Evolutionary conservation across 2,113 vertebrate genomes (phyloP).

Genomic region (Tragelaphus imberbis): DNA sequence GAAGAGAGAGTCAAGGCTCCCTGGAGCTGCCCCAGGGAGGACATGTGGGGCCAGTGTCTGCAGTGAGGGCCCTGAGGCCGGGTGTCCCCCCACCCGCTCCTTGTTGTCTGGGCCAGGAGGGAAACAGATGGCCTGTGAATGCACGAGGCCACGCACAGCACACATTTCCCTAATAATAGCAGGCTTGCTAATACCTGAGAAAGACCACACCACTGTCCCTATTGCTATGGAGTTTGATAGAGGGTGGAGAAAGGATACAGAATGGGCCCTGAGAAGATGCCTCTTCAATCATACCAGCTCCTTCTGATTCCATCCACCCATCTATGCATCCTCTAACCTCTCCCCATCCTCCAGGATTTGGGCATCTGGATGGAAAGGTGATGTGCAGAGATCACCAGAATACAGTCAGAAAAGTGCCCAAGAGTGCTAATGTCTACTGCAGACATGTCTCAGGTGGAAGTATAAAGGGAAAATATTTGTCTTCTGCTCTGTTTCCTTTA

Average conservation of each 20-base stretch:
- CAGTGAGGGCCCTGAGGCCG: not conserved
- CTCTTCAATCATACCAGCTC: not conserved
- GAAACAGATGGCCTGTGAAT: not conserved
- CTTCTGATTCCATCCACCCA: not conserved
- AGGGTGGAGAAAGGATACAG: not conserved
- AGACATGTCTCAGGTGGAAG: not conserved
- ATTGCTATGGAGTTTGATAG: not conserved
- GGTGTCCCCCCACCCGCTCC: fast-evolving
- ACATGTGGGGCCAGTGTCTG: not conserved
- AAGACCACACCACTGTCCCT: not conserved
- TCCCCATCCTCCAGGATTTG: not conserved
- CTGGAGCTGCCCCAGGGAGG: not conserved
- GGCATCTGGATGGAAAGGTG: not conserved
- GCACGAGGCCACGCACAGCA: fast-evolving
- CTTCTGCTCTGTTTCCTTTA: not conserved
- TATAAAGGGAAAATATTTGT: not conserved
- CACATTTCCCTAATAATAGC: not conserved
- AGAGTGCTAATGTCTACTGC: not conserved
- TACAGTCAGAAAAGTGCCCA: not conserved
- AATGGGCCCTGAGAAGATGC: not conserved
- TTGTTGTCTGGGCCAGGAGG: not conserved
- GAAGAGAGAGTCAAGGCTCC: not conserved
- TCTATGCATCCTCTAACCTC: not conserved
- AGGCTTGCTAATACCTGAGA: not conserved
- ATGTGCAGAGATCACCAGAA: not conserved